These are phyloP conservation scores for Platycheirus rosarum DNA, from an alignment of 2,888 invertebrate species.

Conservation along the genomic window DNA sequence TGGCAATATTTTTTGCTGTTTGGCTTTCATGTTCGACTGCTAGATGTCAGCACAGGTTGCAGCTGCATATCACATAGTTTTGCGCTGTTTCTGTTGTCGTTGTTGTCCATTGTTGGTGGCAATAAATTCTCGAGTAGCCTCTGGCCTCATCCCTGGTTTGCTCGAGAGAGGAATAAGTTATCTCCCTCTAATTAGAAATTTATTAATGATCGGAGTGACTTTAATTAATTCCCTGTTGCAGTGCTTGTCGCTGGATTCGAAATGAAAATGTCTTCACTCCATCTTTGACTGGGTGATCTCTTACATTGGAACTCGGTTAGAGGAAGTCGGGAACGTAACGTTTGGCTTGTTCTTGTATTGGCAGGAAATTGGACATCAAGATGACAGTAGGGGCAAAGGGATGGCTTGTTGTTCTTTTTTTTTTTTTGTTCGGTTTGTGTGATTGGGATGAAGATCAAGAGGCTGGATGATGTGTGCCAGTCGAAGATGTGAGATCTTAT, in stretches of 20 bases:
- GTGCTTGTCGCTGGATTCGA: conserved; percentile 60
- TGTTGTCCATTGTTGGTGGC: conserved; percentile 53
- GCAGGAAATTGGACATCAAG: conserved; percentile 65
- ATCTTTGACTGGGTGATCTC: conserved; percentile 35
- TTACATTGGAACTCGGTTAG: conserved; percentile 13
- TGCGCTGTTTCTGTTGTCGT: not conserved
- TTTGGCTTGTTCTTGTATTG: conserved; percentile 43
- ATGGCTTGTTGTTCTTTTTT: conserved; percentile 10
- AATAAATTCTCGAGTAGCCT: conserved; percentile 46
- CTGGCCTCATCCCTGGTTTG: conserved; percentile 32
- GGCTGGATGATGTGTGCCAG: conserved; percentile 58
- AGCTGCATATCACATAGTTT: conserved; percentile 44
- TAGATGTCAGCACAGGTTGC: conserved; percentile 69
- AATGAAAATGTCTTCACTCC: conserved; percentile 72
- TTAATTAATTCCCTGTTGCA: conserved; percentile 75
- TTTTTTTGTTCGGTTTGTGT: conserved; percentile 20
- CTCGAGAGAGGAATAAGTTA: conserved; percentile 70
- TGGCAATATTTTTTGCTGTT: conserved; percentile 24
- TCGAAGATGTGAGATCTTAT: conserved; percentile 63
- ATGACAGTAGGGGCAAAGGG: not conserved
- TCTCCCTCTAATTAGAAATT: conserved; percentile 77
- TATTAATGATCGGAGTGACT: conserved; percentile 76
- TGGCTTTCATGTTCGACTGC: conserved; percentile 50
- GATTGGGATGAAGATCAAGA: conserved; percentile 10
- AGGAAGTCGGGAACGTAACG: conserved; percentile 18